phyloP scores from a whole-genome alignment of 2,888 invertebrate genomes.

The Nowickia ferox region DNA sequence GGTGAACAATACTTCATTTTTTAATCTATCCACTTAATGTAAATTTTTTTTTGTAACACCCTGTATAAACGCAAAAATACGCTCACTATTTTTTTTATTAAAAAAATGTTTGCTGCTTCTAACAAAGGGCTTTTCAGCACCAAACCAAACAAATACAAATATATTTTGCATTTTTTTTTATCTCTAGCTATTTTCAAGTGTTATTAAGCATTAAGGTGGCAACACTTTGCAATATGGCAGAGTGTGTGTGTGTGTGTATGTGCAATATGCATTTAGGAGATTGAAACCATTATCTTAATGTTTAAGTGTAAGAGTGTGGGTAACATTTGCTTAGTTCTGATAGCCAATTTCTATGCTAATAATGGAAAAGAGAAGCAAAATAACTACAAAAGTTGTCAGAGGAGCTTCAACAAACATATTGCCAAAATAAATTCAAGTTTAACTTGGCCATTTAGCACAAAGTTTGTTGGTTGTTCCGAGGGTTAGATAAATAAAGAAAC shows the following conservation, averaged over 20 bases:
- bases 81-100: too few relatives aligned
- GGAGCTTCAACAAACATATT: constrained; percentile 19
- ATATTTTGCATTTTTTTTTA: constrained; percentile 3
- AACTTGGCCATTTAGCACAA: not conserved
- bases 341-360: constrained; percentile 46
- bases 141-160: constrained; percentile 14
- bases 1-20: too few relatives aligned
- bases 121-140: constrained; percentile 25
- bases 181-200: constrained; percentile 37
- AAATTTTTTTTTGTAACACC: too few relatives aligned
- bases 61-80: too few relatives aligned
- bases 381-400: constrained; percentile 8
- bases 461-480: too few relatives aligned
- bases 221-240: constrained; percentile 51
- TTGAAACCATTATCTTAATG: constrained; percentile 57
- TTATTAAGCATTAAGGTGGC: constrained; percentile 64
- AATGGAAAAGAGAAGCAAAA: constrained; percentile 7
- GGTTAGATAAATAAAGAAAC: too few relatives aligned
- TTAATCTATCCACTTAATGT: too few relatives aligned
- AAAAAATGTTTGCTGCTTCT: constrained; percentile 35
- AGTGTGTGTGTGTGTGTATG: not conserved
- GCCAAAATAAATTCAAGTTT: constrained; percentile 34
- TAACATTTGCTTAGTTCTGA: constrained; percentile 7
- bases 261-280: constrained; percentile 59
- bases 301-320: not conserved